Evolutionary conservation across 2,888 invertebrate genomes (phyloP), one percentile per base, ranked within the genome.

Genomic region (Andricus curvator): DNA sequence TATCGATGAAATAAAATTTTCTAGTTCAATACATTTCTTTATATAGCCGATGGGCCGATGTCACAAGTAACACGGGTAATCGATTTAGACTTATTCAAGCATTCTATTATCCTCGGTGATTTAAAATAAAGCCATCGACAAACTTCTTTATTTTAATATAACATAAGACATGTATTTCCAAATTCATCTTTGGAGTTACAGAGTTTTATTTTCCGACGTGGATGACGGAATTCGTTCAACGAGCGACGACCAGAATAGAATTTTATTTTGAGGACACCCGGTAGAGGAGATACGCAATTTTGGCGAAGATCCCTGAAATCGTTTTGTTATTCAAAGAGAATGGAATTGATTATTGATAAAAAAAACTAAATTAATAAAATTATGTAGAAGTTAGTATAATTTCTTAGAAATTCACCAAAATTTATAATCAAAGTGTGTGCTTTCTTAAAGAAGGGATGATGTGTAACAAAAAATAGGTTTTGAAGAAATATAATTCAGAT

Each of bases 191-290:
- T 13, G 6, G 25, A 29, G 4, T 17, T 44, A 11, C n/a, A 15
- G 2, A 2, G 25, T 25, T 62, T 62, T 62, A n/a, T 62, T 62
- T 62, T 62, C 25, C 22, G 66, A 20, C 66, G 82, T 70, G 81
- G 65, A 79, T 76, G 81, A 81, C 77, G 68, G 81, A 79, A 62
- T 62, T 62, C 62, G 25, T 62, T 62, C 25, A 62, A 25, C 25
- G 15, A 62, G 62, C 62, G 25, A 62, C 5, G 62, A 13, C 25
- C 15, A 62, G 62, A 83, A 83, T 84, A 84, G 83, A 77, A 82
- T 82, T 81, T 82, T 86, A 85, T 86, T 86, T 85, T 86, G 83
- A 81, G 85, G 82, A 68, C 83, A 84, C 83, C 83, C 81, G 81
- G 83, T 84, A 83, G 81, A 81, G 78, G 83, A 78, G 81, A 79